Conservation (phyloP, 2,888 invertebrate genomes). For the Exephanes ischioxanthus region DNA sequence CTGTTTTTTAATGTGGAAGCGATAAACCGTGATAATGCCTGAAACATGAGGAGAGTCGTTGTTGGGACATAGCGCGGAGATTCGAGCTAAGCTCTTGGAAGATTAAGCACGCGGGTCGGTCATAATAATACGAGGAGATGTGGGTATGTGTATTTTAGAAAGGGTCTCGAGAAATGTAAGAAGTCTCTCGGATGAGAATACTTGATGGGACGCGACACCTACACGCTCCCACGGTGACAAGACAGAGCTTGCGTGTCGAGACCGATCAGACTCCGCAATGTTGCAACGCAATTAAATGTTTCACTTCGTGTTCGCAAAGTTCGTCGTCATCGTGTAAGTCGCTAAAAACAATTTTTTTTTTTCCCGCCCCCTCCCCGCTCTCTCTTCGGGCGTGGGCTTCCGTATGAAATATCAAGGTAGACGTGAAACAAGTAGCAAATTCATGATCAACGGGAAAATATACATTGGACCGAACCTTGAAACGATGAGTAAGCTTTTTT, state of each 20-base stretch:
- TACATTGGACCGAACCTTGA: not conserved
- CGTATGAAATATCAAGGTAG: not conserved
- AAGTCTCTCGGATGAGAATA: conserved; percentile 16
- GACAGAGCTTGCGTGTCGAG: conserved; percentile 18
- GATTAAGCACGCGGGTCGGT: conserved; percentile 8
- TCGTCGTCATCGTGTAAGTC: not conserved
- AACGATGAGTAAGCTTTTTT: not conserved
- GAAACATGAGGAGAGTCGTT: conserved; percentile 11
- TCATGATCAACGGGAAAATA: not conserved
- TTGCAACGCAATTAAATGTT: conserved; percentile 24
- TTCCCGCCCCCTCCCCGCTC: not conserved
- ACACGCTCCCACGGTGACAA: conserved; percentile 33
- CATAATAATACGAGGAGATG: conserved; percentile 16
- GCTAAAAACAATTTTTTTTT: conserved; percentile 9
- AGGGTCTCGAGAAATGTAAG: not conserved
- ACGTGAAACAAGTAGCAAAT: not conserved
- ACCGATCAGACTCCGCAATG: conserved; percentile 11
- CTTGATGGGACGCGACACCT: conserved; percentile 27
- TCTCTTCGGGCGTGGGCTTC: not conserved
- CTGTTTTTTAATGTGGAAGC: conserved; percentile 13
- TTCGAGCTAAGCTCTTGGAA: conserved; percentile 12
- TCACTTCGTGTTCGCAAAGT: not conserved
- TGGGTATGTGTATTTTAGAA: not conserved
- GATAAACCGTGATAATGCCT: conserved; percentile 28
- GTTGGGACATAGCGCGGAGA: not conserved